Evolutionary conservation across 2,797 vertebrate species (phyloP).

Genomic region (Monodelphis domestica): DNA sequence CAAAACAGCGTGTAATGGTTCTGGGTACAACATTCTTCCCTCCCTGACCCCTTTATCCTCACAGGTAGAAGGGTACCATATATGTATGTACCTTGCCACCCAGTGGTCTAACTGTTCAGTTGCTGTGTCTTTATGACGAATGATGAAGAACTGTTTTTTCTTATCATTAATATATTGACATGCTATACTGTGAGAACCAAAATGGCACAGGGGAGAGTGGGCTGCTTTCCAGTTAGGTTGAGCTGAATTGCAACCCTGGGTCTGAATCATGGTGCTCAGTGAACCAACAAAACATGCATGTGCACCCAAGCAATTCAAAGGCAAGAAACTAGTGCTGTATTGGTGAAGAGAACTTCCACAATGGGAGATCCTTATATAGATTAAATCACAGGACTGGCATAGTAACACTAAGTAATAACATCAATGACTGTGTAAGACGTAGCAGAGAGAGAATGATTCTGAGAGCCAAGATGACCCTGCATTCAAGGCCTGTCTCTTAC

Average conservation of each 20-base stretch:
- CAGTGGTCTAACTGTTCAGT: conserved; percentile 15
- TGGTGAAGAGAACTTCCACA: background rate
- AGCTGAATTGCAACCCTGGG: background rate
- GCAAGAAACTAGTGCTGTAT: too few relatives aligned
- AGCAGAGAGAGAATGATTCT: background rate
- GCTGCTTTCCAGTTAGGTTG: background rate
- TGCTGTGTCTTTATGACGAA: background rate
- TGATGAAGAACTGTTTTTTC: conserved; percentile 20
- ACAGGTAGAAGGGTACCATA: background rate
- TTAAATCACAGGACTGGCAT: background rate
- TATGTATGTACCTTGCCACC: background rate
- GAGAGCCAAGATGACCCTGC: background rate
- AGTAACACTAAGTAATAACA: background rate
- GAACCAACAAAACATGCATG: background rate
- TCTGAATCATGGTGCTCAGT: background rate
- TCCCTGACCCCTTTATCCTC: background rate
- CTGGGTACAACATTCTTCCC: conserved; percentile 34
- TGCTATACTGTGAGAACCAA: background rate
- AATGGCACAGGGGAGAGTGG: background rate
- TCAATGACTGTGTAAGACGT: background rate
- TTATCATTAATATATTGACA: conserved; percentile 18
- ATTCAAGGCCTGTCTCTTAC: background rate
- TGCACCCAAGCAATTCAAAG: background rate
- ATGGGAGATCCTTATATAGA: background rate
- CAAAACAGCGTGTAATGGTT: background rate